Evolutionary conservation across 2,888 invertebrate species (phyloP).

Genomic region (Epirrhoe tristata): DNA sequence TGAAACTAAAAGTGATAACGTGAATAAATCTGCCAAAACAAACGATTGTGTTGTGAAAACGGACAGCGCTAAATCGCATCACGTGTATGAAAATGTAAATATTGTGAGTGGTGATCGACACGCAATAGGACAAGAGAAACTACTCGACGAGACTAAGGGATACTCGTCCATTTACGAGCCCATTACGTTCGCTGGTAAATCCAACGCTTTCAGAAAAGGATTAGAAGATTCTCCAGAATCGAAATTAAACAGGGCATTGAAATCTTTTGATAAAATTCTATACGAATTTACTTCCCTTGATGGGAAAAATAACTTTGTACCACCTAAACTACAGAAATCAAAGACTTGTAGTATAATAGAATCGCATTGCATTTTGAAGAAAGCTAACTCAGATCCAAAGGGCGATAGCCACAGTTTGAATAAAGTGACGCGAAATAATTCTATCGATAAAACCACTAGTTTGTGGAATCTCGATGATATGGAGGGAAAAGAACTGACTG

Average conservation of each 20-base stretch:
- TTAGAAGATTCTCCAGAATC: constrained; percentile 58
- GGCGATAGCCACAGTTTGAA: constrained; percentile 64
- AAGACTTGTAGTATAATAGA: constrained; percentile 90
- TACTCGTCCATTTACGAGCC: constrained; percentile 82
- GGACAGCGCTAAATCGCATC: constrained; percentile 60
- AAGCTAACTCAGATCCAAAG: constrained; percentile 80
- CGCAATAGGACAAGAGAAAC: constrained; percentile 54
- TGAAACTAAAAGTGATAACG: constrained; percentile 54
- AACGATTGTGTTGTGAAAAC: constrained; percentile 64
- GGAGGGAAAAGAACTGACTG: constrained; percentile 79
- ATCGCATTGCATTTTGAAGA: constrained; percentile 88
- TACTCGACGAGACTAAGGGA: constrained; percentile 76
- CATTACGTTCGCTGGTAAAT: constrained; percentile 71
- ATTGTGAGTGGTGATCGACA: constrained; percentile 58
- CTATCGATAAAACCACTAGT: constrained; percentile 84
- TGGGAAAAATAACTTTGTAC: constrained; percentile 64
- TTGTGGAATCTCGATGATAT: constrained; percentile 86
- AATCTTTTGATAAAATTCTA: constrained; percentile 81
- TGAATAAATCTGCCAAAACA: constrained; percentile 70
- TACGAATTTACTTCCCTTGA: constrained; percentile 73
- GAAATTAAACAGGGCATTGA: constrained; percentile 76
- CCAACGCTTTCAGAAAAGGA: constrained; percentile 15
- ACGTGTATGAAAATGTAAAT: constrained; percentile 82
- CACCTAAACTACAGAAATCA: constrained; percentile 88
- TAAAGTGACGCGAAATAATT: constrained; percentile 76